These are phyloP conservation scores for Lanistes nyassanus DNA, from an alignment of 1,140 invertebrate genomes.

Conservation along the genomic window DNA sequence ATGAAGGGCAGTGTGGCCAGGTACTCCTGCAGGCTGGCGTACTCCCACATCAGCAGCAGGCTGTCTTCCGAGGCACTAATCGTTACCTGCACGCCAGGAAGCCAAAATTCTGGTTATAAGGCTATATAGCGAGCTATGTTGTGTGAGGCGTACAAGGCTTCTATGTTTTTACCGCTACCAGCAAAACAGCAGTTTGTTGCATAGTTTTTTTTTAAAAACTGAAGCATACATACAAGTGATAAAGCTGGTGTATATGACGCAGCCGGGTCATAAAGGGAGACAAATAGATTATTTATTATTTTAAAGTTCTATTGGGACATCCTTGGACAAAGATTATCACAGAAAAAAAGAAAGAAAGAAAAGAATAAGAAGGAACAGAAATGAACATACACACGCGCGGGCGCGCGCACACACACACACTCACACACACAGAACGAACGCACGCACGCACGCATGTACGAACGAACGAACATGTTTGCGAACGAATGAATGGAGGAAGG, in stretches of 20 bases:
- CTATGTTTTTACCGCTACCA: no score
- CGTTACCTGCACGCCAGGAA: conserved; percentile 81
- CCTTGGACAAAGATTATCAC: no score
- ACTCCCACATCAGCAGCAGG: conserved; percentile 81
- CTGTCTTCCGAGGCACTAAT: conserved; percentile 82
- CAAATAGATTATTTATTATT: no score
- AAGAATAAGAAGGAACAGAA: conserved; percentile 1
- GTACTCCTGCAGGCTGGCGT: conserved; percentile 77
- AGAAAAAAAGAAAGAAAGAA: conserved; percentile 18
- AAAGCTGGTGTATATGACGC: no score
- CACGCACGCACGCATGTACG: neutral
- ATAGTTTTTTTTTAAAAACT: no score
- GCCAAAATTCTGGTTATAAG: no score
- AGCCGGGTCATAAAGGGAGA: no score
- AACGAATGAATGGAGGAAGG: neutral
- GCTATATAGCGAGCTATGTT: no score
- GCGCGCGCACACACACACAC: neutral
- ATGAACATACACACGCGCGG: neutral
- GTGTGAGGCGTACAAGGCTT: no score
- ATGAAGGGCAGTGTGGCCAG: conserved; percentile 78
- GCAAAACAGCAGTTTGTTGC: no score
- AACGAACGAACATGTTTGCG: neutral
- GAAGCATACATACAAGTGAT: no score
- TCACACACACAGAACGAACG: neutral
- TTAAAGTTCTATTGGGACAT: no score